A percentile compares a stretch with the other conserved stretches of the same genome.
Evolutionary conservation across 2,113 vertebrate genomes (phyloP).

Genomic region (Melozone crissalis): DNA sequence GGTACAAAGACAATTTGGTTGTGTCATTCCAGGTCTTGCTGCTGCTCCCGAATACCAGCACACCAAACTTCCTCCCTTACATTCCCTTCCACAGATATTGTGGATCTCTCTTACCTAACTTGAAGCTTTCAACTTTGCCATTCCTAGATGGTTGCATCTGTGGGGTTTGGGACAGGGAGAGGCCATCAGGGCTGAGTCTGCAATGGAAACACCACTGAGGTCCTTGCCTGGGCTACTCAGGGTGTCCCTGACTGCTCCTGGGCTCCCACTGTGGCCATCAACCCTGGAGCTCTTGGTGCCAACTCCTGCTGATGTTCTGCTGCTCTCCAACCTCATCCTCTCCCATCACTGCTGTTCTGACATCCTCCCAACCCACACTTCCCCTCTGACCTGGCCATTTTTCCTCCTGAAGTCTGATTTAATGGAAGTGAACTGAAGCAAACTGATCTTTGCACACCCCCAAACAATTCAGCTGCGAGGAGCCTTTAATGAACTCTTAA

Average conservation of each 20-base stretch:
- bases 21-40: background rate
- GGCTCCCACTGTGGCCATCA: rapidly evolving
- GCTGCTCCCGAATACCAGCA: background rate
- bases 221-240: background rate
- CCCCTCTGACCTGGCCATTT: background rate
- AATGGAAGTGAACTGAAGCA: background rate
- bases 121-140: rapidly evolving
- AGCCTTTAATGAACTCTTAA: background rate
- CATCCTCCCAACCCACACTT: background rate
- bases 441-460: background rate
- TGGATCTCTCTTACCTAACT: background rate
- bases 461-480: background rate
- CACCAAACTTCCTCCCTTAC: background rate
- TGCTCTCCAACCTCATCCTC: background rate
- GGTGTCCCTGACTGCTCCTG: background rate
- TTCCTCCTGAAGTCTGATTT: background rate
- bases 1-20: background rate
- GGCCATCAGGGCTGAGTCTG: background rate
- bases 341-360: background rate
- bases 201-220: background rate
- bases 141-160: background rate
- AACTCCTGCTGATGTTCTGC: background rate
- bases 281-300: background rate
- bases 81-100: background rate
- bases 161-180: background rate